These are phyloP conservation scores for Pseudococcus jackbeardsleyi DNA, from an alignment of 2,888 invertebrate species.

Conservation along the genomic window DNA sequence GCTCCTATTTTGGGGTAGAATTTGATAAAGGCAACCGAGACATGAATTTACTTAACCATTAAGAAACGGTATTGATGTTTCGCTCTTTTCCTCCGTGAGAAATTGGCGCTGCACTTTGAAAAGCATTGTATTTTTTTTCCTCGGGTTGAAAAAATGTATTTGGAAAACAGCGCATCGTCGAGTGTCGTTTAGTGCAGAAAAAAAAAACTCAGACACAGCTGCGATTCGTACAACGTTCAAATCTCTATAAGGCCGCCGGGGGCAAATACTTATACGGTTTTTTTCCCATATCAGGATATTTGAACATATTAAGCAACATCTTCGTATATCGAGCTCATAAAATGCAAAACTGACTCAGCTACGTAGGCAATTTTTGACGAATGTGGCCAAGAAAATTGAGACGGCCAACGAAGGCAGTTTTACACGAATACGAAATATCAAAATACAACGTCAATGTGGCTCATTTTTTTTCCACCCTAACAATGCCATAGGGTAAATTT, in stretches of 20 bases:
- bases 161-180: constrained; percentile 17
- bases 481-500: constrained; percentile 31
- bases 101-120: constrained; percentile 4
- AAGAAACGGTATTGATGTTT: constrained; percentile 7
- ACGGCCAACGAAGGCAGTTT: neutral
- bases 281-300: too few species aligned
- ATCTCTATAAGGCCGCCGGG: neutral
- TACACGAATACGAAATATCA: neutral
- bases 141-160: neutral
- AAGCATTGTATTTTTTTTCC: neutral
- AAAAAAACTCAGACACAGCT: neutral
- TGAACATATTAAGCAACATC: neutral
- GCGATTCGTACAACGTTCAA: neutral
- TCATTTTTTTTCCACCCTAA: neutral
- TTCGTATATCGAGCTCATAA: neutral
- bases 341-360: neutral
- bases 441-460: constrained; percentile 14
- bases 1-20: neutral
- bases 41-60: neutral
- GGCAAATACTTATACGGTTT: neutral
- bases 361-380: constrained; percentile 10
- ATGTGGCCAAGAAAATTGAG: neutral
- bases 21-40: constrained; percentile 5
- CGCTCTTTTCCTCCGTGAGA: neutral
- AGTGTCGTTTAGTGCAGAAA: neutral